Conservation (phyloP, 2,797 vertebrate species). For the Urophycis tenuis region DNA sequence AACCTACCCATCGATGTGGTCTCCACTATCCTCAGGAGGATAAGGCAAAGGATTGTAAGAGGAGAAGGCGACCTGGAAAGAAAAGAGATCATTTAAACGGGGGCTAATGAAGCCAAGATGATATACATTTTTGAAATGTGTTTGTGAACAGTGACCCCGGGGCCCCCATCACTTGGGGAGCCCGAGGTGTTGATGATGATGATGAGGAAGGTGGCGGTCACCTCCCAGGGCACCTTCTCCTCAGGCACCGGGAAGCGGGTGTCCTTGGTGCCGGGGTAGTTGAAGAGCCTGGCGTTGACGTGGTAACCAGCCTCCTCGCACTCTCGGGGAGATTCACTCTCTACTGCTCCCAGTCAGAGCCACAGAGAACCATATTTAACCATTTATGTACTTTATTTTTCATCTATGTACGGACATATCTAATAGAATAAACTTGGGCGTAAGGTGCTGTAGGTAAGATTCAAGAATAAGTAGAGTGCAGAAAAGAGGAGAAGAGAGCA, state of each 20-base stretch:
- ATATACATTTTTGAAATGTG: neutral
- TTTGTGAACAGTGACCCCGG: too few species aligned
- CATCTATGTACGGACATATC: neutral
- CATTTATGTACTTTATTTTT: too few species aligned
- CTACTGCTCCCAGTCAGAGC: constrained; percentile 12
- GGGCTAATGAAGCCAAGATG: neutral
- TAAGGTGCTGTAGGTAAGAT: neutral
- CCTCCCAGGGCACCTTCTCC: constrained; percentile 95
- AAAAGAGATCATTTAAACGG: neutral
- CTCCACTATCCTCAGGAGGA: constrained; percentile 42
- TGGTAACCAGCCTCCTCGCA: constrained; percentile 55
- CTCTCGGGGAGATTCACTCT: constrained; percentile 42
- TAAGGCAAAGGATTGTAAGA: constrained; percentile 74
- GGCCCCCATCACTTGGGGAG: neutral
- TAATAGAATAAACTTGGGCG: neutral
- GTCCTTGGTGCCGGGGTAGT: constrained; percentile 71
- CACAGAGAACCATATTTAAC: too few species aligned
- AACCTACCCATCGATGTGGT: constrained; percentile 45
- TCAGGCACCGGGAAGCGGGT: constrained; percentile 87
- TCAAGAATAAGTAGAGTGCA: neutral
- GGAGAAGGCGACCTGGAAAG: constrained; percentile 72
- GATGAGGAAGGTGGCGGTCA: constrained; percentile 45
- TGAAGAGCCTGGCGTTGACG: constrained; percentile 72
- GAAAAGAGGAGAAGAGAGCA: neutral
- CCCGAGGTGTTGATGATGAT: neutral